Evolutionary conservation across 2,888 invertebrate species (phyloP), one percentile per base, ranked within the genome.

Genomic region (Zhengitettix transpicula): DNA sequence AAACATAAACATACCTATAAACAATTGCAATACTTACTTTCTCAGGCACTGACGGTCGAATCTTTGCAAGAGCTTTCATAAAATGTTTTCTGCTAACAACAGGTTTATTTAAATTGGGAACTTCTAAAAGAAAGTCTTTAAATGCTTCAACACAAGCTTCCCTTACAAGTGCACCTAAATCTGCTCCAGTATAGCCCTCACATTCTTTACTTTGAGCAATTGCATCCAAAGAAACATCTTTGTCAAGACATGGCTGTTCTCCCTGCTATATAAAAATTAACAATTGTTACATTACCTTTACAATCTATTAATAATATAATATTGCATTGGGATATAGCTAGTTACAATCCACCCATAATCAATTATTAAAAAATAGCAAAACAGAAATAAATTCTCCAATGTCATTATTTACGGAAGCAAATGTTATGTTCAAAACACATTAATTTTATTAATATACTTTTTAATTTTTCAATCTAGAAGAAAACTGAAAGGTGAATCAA

Each of bases 151-250:
- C 81, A 0, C 90, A 86, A 0, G 97, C 92, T 69, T 95, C 91
- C 66, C 90, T 79, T 0, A 98, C 86, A 57, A 98, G 74, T 0
- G 93, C 90, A 1, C 89, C 86, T 60, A 99, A 76, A 77, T 98
- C 98, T 0, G 98, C 98, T 16, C 98, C 98, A 0, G 94, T 91
- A 69, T 86, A 96, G 14, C 90, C 87, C 15, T 88, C 81, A 66
- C 83, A 81, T 63, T 77, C 73, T 9, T 81, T 79, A 61, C 85
- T 77, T 11, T 73, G 77, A 0, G 87, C 89, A 53, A 97, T 76
- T 7, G 77, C 75, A 64, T 79, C 77, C 64, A 97, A 76, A 69
- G 86, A 78, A 0, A 95, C 90, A 72, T 92, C 90, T 0, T 79
- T 74, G 0, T 81, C 81, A 59, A 97, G 72, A 62, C 77, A 77